phyloP scores from a whole-genome alignment of 2,113 vertebrate species.

The Alethe diademata region DNA sequence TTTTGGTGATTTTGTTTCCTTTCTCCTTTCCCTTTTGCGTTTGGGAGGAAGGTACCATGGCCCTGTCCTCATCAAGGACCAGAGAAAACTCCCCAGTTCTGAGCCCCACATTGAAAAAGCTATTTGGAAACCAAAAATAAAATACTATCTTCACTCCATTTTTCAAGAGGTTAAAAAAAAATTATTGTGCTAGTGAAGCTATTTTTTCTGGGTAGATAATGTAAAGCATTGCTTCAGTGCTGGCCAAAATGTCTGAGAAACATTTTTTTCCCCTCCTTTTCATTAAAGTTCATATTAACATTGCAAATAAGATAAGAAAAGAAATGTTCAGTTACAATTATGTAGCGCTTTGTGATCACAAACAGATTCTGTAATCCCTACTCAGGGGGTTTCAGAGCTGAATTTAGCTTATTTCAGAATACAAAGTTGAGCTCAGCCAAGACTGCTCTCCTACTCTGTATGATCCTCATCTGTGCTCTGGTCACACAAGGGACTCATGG shows the following conservation, averaged over 20 bases:
- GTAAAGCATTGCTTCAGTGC: slow-evolving; percentile 31
- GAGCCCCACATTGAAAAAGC: neutral
- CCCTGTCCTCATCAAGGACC: neutral
- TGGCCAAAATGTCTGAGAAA: slow-evolving; percentile 22
- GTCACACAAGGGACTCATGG: neutral
- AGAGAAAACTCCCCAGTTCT: neutral
- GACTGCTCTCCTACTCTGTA: neutral
- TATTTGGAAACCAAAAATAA: slow-evolving; percentile 18
- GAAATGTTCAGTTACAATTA: slow-evolving; percentile 43
- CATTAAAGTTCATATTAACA: slow-evolving; percentile 38
- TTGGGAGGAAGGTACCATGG: neutral
- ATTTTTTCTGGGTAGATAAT: slow-evolving; percentile 38
- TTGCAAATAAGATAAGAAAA: slow-evolving; percentile 57
- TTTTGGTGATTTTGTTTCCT: neutral
- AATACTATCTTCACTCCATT: neutral
- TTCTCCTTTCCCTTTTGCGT: neutral
- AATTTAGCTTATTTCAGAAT: slow-evolving; percentile 34
- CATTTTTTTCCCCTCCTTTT: neutral
- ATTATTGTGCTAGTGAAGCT: neutral
- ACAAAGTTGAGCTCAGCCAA: slow-evolving; percentile 21
- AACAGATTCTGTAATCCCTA: slow-evolving; percentile 48
- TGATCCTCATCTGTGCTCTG: neutral
- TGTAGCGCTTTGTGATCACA: slow-evolving; percentile 27
- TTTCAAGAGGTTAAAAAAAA: neutral
- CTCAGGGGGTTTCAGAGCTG: slow-evolving; percentile 43